phyloP scores from a whole-genome alignment of 2,888 invertebrate species.

The Aquatica leii region DNA sequence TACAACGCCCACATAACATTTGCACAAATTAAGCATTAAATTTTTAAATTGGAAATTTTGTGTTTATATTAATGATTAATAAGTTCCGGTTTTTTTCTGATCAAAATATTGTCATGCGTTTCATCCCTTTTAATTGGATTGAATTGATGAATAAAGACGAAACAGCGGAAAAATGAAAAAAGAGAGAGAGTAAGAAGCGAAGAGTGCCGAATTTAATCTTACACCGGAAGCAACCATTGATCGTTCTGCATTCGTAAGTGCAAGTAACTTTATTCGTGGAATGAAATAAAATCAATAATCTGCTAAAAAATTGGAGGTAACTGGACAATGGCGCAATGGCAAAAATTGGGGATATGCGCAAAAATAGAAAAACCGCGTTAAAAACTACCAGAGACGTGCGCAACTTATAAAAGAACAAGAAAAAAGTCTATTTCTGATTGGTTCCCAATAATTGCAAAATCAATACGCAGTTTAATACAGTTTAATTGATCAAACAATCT shows the following conservation, averaged over 20 bases:
- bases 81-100: constrained; percentile 11
- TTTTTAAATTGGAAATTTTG: constrained; percentile 25
- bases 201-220: constrained; percentile 7
- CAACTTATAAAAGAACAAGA: constrained; percentile 54
- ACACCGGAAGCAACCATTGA: constrained; percentile 21
- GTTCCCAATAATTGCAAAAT: constrained; percentile 63
- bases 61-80: constrained; percentile 22
- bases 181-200: constrained; percentile 2
- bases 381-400: constrained; percentile 55
- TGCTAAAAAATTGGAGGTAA: constrained; percentile 60
- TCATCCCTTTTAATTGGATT: neutral
- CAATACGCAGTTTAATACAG: constrained; percentile 60
- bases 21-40: constrained; percentile 36
- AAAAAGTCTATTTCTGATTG: constrained; percentile 62
- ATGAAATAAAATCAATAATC: constrained; percentile 58
- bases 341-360: constrained; percentile 61
- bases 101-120: too few species aligned
- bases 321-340: constrained; percentile 62
- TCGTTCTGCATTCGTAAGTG: constrained; percentile 31
- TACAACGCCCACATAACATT: constrained; percentile 42
- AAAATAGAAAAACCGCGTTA: constrained; percentile 57
- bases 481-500: constrained; percentile 56
- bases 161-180: neutral
- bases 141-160: neutral
- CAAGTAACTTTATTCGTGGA: constrained; percentile 30